Percentiles rank a stretch among this genome's conserved stretches.
These are phyloP conservation scores for Sebastes steindachneri DNA, from an alignment of 2,797 vertebrate species.

Conservation along the genomic window DNA sequence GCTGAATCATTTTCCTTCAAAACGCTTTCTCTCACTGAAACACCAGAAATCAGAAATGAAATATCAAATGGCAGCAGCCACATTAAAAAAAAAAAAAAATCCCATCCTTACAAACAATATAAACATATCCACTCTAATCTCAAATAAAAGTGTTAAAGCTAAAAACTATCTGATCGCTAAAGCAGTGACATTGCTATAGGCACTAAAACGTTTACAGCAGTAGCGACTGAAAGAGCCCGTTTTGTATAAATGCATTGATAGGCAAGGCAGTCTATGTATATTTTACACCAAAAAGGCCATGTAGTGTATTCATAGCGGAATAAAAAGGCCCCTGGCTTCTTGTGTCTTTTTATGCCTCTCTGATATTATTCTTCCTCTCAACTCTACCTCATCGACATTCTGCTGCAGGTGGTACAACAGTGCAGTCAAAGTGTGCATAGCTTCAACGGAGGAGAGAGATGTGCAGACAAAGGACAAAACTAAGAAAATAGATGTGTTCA, in stretches of 20 bases:
- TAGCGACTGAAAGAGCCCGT: constrained; percentile 54
- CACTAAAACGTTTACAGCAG: constrained; percentile 78
- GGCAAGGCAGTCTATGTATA: constrained; percentile 61
- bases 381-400: constrained; percentile 24
- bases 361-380: constrained; percentile 23
- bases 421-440: constrained; percentile 72
- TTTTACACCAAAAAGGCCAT: constrained; percentile 69
- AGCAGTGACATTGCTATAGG: constrained; percentile 77
- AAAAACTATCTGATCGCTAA: constrained; percentile 50
- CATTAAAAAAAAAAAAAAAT: constrained; percentile 38
- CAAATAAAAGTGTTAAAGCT: constrained; percentile 48
- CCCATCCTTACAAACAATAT: constrained; percentile 22
- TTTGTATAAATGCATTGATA: constrained; percentile 50
- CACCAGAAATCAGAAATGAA: constrained; percentile 28
- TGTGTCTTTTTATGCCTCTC: constrained; percentile 20
- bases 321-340: constrained; percentile 57
- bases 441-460: constrained; percentile 61
- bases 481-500: constrained; percentile 44
- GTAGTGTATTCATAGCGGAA: constrained; percentile 61
- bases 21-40: constrained; percentile 8
- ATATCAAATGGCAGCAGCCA: constrained; percentile 53
- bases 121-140: constrained; percentile 35
- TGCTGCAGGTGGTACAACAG: constrained; percentile 50
- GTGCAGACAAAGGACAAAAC: constrained; percentile 56
- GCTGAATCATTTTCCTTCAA: constrained; percentile 20